Evolutionary conservation across 2,797 vertebrate genomes (phyloP).

Genomic region (Danio choprae): DNA sequence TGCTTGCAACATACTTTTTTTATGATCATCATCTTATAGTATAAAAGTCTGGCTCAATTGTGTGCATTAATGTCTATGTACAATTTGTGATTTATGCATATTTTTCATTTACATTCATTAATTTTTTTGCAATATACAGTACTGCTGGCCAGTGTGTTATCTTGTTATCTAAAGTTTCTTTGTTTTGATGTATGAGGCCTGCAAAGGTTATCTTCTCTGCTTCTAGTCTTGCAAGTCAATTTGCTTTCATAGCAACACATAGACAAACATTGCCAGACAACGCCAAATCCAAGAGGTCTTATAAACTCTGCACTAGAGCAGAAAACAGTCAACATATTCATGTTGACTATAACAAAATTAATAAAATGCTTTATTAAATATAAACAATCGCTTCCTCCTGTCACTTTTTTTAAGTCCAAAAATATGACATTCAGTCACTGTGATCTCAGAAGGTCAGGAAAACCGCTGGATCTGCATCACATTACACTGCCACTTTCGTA

Average conservation of each 20-base stretch:
- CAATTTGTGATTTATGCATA: no score
- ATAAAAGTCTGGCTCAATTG: no score
- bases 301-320: conserved; percentile 27
- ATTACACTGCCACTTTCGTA: conserved; percentile 58
- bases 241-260: conserved; percentile 63
- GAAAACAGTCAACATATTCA: conserved; percentile 6
- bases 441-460: conserved; percentile 24
- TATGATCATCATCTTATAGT: no score
- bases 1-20: no score
- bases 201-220: conserved; percentile 68
- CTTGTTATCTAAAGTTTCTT: conserved; percentile 51
- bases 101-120: no score
- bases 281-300: conserved; percentile 36
- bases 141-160: conserved; percentile 31
- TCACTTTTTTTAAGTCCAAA: not conserved
- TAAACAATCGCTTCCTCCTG: conserved; percentile 23
- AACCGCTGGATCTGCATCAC: not conserved
- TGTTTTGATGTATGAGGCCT: conserved; percentile 64
- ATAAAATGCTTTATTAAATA: conserved; percentile 13
- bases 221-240: conserved; percentile 59
- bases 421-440: not conserved
- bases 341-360: conserved; percentile 17
- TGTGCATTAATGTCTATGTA: no score
- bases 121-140: no score
- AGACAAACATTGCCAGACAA: conserved; percentile 55